Base-by-base conservation (phyloP, 2,113 vertebrate genomes). In the Phodopus roborovskii region DNA sequence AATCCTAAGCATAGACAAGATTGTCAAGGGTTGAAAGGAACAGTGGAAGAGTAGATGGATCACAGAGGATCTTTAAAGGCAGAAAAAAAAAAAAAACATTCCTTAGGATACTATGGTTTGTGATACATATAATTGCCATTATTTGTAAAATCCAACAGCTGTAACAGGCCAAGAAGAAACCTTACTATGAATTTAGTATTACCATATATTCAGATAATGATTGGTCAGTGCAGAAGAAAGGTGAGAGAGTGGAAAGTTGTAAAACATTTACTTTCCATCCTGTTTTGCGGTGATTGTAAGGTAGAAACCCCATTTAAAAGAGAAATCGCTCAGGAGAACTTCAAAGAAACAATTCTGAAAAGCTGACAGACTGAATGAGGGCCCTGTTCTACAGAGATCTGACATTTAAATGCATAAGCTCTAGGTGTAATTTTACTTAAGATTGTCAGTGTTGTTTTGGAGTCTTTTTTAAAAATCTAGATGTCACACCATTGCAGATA, bases 401-500 rank as follows among this genome's bases (percentile, higher is more conserved):
- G 91, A 83, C 39, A 87, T 86, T 92, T 83, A 83, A 94, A 94
- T 71, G 36, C 87, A n/a, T 84, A 91, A 74, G 20, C 17, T 68
- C 36, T 92, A 39, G 0, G 13, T 30, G 56, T 39, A 78, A 74
- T 94, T 96, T 92, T 73, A 78, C n/a, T 78, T 95, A 82, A 74
- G 42, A 91, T 68, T 90, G 12, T 17, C 45, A 24, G 16, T 66
- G 71, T 88, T 92, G 42, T 33, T 88, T 87, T 95, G 64, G 8
- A 64, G 0, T 94, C 8, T 83, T 56, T 91, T 84, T 68, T 93
- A 96, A 95, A 97, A 90, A 79, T 30, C 22, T 88, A 70, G 17
- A 71, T 60, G n/a, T 84, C 33, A 88, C 84, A 70, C 11, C 24
- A 81, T 39, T 73, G 9, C 24, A 87, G 48, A 26, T 89, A 70